Conservation (phyloP, 1,140 invertebrate species). For the Drosophila bocki region DNA sequence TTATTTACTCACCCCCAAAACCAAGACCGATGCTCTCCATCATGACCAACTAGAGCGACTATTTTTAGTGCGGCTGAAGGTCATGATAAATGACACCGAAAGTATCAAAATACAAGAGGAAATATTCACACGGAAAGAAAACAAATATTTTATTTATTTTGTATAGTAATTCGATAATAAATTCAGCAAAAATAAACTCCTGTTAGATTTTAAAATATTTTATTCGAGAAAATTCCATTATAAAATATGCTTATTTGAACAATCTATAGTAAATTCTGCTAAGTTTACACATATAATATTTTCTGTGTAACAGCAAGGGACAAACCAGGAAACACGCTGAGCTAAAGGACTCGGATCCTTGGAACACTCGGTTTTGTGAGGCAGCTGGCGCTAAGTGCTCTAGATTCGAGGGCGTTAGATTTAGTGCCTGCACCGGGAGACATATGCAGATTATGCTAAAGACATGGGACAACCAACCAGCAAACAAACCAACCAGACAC, state of each 20-base stretch:
- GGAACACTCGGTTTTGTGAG: slow-evolving; percentile 53
- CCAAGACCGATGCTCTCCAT: slow-evolving; percentile 26
- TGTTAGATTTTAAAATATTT: no score
- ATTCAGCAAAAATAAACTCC: no score
- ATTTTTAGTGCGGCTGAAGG: slow-evolving; percentile 69
- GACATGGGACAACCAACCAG: slow-evolving; percentile 26
- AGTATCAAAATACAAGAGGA: slow-evolving; percentile 73
- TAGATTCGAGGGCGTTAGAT: slow-evolving; percentile 75
- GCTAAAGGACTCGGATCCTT: slow-evolving; percentile 47
- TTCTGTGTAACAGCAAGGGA: slow-evolving; percentile 9
- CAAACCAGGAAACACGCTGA: slow-evolving; percentile 32
- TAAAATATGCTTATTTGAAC: no score
- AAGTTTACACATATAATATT: background rate
- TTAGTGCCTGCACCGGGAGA: slow-evolving; percentile 68
- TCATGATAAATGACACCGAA: slow-evolving; percentile 80
- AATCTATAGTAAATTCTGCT: background rate
- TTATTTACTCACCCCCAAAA: slow-evolving; percentile 40
- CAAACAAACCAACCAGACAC: slow-evolving; percentile 21
- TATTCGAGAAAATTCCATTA: no score
- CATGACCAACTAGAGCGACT: slow-evolving; percentile 40
- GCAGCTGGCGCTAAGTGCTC: slow-evolving; percentile 79
- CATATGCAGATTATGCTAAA: slow-evolving; percentile 57
- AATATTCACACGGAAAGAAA: slow-evolving; percentile 18
- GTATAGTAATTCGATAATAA: no score
- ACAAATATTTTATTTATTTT: no score